Evolutionary conservation across 2,113 vertebrate genomes (phyloP), one percentile per base, ranked within the genome.

Genomic region (Hippocampus mohnikei): DNA sequence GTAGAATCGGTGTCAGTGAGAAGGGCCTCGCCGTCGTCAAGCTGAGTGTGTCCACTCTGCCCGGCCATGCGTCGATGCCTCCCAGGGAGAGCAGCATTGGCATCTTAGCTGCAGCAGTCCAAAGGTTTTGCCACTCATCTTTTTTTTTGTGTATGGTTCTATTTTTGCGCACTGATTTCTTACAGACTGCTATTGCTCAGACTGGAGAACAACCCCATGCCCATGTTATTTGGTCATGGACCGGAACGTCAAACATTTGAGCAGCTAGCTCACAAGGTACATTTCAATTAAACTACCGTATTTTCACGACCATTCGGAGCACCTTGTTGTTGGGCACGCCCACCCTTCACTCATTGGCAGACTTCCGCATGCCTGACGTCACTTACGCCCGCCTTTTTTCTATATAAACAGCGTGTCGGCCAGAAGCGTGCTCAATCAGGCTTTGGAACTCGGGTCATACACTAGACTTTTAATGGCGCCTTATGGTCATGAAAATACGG

Each of bases 31-130:
- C 95, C 3, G 90, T 78, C 0, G 89, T 97, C 80, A 93, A 93
- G 75, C 90, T 98, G 60, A 94, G 89, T 50, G 96, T 97, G 71
- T 90, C 88, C 52, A 88, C 72, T 71, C 59, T 75, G 16, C 93
- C 95, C 11, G 91, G 97, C 63, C 96, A 99, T 81, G 92, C 97
- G 29, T 96, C 97, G 21, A 92, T 93, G 72, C 96, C 96, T 69
- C 93, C 94, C 0, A 89, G 87, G 52, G 95, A 98, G 81, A 93
- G 91, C 2, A 94, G 92, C 74, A 97, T 99, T 73, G 96, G 97
- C 65, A 94, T 98, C 85, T 93, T 99, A 11, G 93, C 96, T 56
- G 91, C 93, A 59, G 96, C 97, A 0, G 77, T 99, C 61, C 91
- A 92, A 91, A 94, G 93, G 97, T 96, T 70, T 44, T 37, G 15